phyloP scores from a whole-genome alignment of 1,140 invertebrate species.

The Drosophila sechellia region DNA sequence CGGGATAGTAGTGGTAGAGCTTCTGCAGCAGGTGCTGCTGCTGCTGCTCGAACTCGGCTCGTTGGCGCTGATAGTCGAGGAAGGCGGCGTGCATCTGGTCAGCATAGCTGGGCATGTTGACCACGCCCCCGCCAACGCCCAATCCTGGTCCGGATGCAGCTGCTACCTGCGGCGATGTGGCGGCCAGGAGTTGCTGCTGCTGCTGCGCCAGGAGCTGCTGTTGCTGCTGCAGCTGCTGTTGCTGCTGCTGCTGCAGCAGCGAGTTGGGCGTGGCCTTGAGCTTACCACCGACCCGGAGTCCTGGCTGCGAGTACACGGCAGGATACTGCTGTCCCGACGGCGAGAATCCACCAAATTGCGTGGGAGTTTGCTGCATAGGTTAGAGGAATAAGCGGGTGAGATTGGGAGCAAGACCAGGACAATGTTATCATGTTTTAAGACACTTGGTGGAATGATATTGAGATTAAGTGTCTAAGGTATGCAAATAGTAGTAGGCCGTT shows the following conservation, averaged over 20 bases:
- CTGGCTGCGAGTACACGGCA: conserved; percentile 23
- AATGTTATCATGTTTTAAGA: too few species aligned
- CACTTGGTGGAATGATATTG: too few species aligned
- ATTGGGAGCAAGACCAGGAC: background rate
- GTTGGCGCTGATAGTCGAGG: conserved; percentile 65
- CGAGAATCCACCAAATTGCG: conserved; percentile 31
- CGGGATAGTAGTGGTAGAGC: conserved; percentile 59
- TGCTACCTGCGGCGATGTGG: conserved; percentile 11
- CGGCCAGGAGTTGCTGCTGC: conserved; percentile 30
- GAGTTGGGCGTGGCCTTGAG: conserved; percentile 7
- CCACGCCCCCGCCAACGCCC: background rate
- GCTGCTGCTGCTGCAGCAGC: conserved; percentile 23
- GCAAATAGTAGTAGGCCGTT: too few species aligned
- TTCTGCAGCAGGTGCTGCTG: conserved; percentile 69
- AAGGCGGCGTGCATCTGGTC: conserved; percentile 76
- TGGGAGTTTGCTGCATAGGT: conserved; percentile 25
- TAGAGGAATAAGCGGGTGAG: background rate
- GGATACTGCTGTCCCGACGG: conserved; percentile 38
- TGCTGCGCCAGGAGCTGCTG: conserved; percentile 12
- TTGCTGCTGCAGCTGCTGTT: conserved; percentile 26
- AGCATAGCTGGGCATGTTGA: conserved; percentile 53
- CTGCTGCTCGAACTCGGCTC: conserved; percentile 64
- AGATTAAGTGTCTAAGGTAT: too few species aligned
- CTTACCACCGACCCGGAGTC: conserved; percentile 7
- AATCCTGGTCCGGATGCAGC: conserved; percentile 1